These are phyloP conservation scores for Odontomyia ornata DNA, from an alignment of 2,888 invertebrate genomes.

Conservation along the genomic window DNA sequence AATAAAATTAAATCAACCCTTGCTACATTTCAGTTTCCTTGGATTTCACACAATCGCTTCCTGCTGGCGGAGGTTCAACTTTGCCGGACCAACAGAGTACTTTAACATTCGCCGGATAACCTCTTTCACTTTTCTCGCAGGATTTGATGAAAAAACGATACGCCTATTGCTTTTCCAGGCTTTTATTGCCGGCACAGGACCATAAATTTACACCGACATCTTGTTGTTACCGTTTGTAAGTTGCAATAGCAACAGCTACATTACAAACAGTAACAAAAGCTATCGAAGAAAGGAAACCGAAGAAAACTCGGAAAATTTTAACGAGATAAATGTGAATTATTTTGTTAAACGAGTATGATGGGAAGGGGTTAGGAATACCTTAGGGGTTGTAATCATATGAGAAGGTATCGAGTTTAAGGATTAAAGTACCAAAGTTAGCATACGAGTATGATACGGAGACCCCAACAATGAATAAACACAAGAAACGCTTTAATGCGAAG, in stretches of 20 bases:
- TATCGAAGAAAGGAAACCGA: background rate
- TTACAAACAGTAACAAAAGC: conserved; percentile 27
- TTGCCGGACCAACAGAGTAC: too few relatives aligned
- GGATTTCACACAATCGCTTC: too few relatives aligned
- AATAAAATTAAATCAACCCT: conserved; percentile 54
- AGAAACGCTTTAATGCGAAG: too few relatives aligned
- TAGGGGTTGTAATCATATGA: background rate
- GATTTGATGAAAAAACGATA: background rate
- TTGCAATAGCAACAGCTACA: conserved; percentile 48
- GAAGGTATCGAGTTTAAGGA: too few relatives aligned
- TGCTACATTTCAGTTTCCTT: background rate
- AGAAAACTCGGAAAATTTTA: conserved; percentile 1
- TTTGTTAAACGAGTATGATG: background rate
- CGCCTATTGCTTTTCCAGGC: conserved; percentile 37
- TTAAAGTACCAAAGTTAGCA: too few relatives aligned
- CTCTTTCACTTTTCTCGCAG: conserved; percentile 9
- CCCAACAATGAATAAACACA: too few relatives aligned
- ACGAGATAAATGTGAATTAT: conserved; percentile 22
- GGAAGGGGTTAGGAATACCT: background rate
- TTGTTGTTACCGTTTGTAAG: conserved; percentile 52
- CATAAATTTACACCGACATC: conserved; percentile 52
- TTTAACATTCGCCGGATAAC: background rate
- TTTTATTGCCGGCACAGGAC: conserved; percentile 49
- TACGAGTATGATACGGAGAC: too few relatives aligned
- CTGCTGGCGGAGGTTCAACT: too few relatives aligned